Base-by-base conservation (phyloP, 2,113 vertebrate species). In the Bujurquina vittata region DNA sequence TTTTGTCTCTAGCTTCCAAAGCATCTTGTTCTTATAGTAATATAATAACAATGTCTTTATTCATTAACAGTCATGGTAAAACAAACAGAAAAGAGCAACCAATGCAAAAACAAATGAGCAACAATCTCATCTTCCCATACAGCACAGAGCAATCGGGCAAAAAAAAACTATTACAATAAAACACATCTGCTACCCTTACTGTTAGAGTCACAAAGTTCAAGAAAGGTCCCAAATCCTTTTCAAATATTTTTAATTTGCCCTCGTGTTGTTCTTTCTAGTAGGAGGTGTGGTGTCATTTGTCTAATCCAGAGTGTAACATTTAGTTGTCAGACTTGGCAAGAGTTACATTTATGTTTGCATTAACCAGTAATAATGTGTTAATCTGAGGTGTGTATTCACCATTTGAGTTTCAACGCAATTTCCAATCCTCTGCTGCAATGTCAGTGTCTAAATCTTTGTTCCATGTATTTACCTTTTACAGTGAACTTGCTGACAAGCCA, bases 371-470 rank as follows among this genome's bases (percentile, higher is more conserved):
- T 40, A 20, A 23, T 49, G 15, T 49, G 63, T 49, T 69, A 69
- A 69, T 69, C 63, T 49, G 40, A 69, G 63, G 63, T 69, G 63
- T 69, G 63, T 49, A 69, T 69, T 69, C 40, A 49, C 15, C 26
- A 40, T 69, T 69, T 69, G 40, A 49, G 40, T 69, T 69, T 23
- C 2, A 69, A 69, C 40, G 49, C 63, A 69, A 69, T 46, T 46
- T 67, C 23, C 15, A 67, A 15, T 67, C 63, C 22, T 26, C 37
- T 67, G 8, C 37, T 46, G 22, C 40, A 46, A 46, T 46, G 3
- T 10, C 0, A 2, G 2, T 67, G 46, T 46, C 40, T 67, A 67
- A 67, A 46, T 46, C 63, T 67, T 67, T 67, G 63, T 40, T 67
- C 22, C 8, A 67, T 26, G 14, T 46, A 46, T 67, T 67, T 67